Percentiles rank a stretch among this genome's conserved stretches.
Evolutionary conservation across 2,797 vertebrate genomes (phyloP).

Genomic region (Microcaecilia unicolor): DNA sequence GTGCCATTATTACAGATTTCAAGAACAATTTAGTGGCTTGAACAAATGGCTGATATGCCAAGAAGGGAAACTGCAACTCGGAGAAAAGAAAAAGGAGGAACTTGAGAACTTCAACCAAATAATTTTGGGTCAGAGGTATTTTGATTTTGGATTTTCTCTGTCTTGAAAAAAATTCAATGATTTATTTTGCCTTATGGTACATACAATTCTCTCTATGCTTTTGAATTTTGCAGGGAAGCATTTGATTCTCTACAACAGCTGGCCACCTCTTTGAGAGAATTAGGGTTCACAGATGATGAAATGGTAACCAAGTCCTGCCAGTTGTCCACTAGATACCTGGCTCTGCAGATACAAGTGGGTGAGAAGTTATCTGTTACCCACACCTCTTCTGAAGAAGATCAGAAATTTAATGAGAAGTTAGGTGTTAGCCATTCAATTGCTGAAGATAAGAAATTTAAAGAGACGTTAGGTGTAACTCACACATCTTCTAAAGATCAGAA

Average conservation of each 20-base stretch:
- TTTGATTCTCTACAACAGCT: constrained; percentile 56
- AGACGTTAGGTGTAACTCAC: no score
- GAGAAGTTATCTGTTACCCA: no score
- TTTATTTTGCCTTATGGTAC: background rate
- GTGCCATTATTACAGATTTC: constrained; percentile 70
- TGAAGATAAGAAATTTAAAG: no score
- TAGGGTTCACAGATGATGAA: constrained; percentile 56
- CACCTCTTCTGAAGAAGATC: no score
- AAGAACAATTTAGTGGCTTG: constrained; percentile 54
- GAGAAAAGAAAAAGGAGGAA: constrained; percentile 29
- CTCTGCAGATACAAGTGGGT: constrained; percentile 37
- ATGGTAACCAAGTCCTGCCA: constrained; percentile 53
- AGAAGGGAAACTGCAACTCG: constrained; percentile 52
- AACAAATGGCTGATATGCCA: constrained; percentile 66
- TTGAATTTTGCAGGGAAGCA: constrained; percentile 44
- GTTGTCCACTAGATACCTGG: constrained; percentile 57
- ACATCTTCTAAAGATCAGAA: no score
- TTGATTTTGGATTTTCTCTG: background rate
- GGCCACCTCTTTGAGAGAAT: constrained; percentile 54
- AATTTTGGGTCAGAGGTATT: constrained; percentile 68
- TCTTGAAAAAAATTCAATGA: background rate
- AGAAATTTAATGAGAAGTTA: constrained; percentile 52
- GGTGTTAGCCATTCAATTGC: no score
- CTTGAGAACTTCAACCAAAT: constrained; percentile 48
- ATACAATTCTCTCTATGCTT: background rate